phyloP scores from a whole-genome alignment of 2,113 vertebrate genomes.

The Xyliphius kryptos region DNA sequence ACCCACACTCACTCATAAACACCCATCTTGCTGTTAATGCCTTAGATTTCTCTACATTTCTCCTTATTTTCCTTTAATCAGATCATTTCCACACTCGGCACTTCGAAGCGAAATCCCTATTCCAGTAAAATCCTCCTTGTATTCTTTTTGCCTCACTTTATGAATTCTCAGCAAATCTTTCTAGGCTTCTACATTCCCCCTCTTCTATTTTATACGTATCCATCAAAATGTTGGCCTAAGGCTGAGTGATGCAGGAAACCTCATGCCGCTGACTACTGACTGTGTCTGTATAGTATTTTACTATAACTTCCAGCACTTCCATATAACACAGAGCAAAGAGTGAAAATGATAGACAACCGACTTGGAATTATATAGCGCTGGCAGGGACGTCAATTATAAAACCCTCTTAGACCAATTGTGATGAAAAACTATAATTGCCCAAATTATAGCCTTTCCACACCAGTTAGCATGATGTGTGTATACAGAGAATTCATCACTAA shows the following conservation, averaged over 20 bases:
- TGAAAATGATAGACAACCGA: neutral
- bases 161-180: constrained; percentile 21
- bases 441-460: constrained; percentile 64
- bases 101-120: constrained; percentile 31
- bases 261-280: too few relatives aligned
- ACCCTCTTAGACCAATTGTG: constrained; percentile 61
- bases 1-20: too few relatives aligned
- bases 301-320: neutral
- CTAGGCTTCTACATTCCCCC: constrained; percentile 1
- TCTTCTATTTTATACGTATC: neutral
- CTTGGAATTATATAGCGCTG: constrained; percentile 3
- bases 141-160: constrained; percentile 9
- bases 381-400: constrained; percentile 43
- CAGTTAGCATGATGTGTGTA: constrained; percentile 68
- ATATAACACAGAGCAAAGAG: constrained; percentile 13
- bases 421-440: constrained; percentile 64
- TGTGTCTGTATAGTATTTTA: too few relatives aligned
- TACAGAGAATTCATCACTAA: constrained; percentile 52
- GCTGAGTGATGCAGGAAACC: neutral
- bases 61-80: constrained; percentile 35
- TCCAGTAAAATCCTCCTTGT: constrained; percentile 8
- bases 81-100: constrained; percentile 25
- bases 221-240: constrained; percentile 10
- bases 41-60: constrained; percentile 36
- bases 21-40: constrained; percentile 17